Conservation (phyloP, 2,113 vertebrate species). For the Mobula hypostoma region DNA sequence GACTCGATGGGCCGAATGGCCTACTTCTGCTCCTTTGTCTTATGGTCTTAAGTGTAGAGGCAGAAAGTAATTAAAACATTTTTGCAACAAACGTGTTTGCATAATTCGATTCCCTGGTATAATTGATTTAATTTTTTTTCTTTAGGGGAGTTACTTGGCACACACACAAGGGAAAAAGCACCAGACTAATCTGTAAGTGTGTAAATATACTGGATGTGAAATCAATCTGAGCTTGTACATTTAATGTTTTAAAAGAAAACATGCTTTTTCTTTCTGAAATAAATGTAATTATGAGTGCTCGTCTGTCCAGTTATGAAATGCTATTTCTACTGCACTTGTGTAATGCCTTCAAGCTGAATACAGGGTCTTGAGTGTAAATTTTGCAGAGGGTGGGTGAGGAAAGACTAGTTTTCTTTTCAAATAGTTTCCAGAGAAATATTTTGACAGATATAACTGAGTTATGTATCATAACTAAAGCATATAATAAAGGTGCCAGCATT, state of each 20-base stretch:
- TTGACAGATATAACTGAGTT: neutral
- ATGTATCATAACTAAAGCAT: neutral
- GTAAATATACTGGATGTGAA: neutral
- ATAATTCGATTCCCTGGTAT: neutral
- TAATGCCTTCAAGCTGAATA: neutral
- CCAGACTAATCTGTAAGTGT: slow-evolving; percentile 92
- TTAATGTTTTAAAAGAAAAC: neutral
- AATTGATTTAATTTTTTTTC: slow-evolving; percentile 36
- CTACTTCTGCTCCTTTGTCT: too few relatives aligned
- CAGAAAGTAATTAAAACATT: neutral
- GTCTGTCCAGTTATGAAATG: neutral
- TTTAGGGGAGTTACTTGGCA: slow-evolving; percentile 89
- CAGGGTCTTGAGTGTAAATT: neutral
- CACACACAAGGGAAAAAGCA: slow-evolving; percentile 98
- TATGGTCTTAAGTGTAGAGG: too few relatives aligned
- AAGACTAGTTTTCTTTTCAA: neutral
- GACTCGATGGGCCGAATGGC: too few relatives aligned
- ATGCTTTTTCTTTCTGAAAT: neutral
- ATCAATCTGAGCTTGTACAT: neutral
- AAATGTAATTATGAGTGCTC: neutral
- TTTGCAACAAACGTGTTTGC: neutral
- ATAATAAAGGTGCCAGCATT: neutral
- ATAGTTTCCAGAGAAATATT: neutral
- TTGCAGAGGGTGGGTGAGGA: too few relatives aligned
- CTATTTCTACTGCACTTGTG: neutral